Evolutionary conservation across 2,888 invertebrate genomes (phyloP).

Genomic region (Hirtodrosophila duncani): DNA sequence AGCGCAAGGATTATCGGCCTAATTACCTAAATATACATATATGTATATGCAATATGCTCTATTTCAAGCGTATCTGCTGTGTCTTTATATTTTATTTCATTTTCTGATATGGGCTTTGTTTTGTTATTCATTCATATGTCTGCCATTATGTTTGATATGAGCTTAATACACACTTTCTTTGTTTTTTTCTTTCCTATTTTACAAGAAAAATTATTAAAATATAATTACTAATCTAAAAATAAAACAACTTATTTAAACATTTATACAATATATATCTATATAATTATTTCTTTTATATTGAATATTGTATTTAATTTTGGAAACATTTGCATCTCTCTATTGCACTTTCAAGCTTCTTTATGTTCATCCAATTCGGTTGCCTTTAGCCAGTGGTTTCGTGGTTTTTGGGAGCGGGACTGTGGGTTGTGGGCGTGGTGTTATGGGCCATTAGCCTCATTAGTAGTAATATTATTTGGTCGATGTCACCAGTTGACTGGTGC

Average conservation of each 20-base stretch:
- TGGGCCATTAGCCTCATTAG: slow-evolving; percentile 48
- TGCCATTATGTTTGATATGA: slow-evolving; percentile 40
- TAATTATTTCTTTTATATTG: slow-evolving; percentile 28
- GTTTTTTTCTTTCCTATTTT: slow-evolving; percentile 16
- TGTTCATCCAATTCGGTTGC: slow-evolving; percentile 28
- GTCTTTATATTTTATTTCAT: slow-evolving; percentile 27
- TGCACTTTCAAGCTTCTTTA: slow-evolving; percentile 65
- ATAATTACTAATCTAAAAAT: slow-evolving; percentile 37
- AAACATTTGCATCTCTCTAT: slow-evolving; percentile 55
- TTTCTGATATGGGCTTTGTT: slow-evolving; percentile 37
- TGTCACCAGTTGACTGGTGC: slow-evolving; percentile 86
- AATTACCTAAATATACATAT: background rate
- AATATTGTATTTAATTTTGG: slow-evolving; percentile 42
- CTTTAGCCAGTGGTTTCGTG: background rate
- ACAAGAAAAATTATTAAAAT: slow-evolving; percentile 32
- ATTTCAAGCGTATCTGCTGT: slow-evolving; percentile 21
- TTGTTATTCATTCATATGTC: slow-evolving; percentile 24
- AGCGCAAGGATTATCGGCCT: too few species aligned
- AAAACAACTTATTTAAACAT: slow-evolving; percentile 26
- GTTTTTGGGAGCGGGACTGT: slow-evolving; percentile 7
- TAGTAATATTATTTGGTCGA: slow-evolving; percentile 85
- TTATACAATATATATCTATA: slow-evolving; percentile 31
- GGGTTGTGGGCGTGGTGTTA: slow-evolving; percentile 3
- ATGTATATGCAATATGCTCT: slow-evolving; percentile 9
- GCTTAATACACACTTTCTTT: slow-evolving; percentile 10